Evolutionary conservation across 2,113 vertebrate species (phyloP).

Genomic region (Nyctibius bracteatus): DNA sequence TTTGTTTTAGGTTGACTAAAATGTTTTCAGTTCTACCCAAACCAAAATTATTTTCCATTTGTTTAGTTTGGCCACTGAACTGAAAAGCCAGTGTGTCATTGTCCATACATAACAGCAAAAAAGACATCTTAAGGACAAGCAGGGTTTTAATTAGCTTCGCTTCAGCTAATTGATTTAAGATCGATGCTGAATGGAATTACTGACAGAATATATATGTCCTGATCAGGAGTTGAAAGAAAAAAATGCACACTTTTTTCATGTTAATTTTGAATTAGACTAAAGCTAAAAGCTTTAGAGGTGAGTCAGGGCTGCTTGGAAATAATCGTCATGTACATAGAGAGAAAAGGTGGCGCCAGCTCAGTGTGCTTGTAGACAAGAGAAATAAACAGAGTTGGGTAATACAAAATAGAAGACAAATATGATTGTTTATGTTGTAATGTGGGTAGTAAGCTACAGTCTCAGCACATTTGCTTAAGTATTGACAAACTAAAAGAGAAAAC

Average conservation of each 20-base stretch:
- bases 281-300: neutral
- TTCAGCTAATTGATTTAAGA: neutral
- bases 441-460: neutral
- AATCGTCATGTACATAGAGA: neutral
- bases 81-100: neutral
- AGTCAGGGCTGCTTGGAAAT: neutral
- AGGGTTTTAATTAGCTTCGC: neutral
- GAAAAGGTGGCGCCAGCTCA: rapidly evolving
- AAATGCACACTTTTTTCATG: neutral
- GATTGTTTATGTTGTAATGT: neutral
- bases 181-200: neutral
- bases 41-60: constrained; percentile 3
- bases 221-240: neutral
- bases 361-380: neutral
- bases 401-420: neutral
- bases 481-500: neutral
- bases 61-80: neutral
- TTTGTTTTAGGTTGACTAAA: neutral
- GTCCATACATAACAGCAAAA: neutral
- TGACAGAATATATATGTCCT: neutral
- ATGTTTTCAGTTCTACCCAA: neutral
- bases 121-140: neutral
- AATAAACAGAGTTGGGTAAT: neutral
- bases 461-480: neutral
- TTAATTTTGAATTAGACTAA: neutral